These are phyloP conservation scores for Petrocephalus sullivani DNA, from an alignment of 2,797 vertebrate genomes.

Conservation along the genomic window DNA sequence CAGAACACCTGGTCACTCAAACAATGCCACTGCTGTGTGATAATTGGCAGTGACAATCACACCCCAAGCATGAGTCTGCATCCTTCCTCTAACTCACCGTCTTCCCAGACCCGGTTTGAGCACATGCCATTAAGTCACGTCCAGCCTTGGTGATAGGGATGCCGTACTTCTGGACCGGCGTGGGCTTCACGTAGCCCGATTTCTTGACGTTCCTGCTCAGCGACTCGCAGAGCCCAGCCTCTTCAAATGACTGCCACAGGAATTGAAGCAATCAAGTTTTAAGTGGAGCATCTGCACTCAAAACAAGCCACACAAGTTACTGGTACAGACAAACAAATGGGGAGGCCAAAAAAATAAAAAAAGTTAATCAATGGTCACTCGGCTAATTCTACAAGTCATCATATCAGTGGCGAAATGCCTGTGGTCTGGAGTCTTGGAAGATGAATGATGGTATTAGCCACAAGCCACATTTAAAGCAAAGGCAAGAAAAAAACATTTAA, in stretches of 20 bases:
- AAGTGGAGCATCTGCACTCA: background rate
- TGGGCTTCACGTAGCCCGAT: constrained; percentile 85
- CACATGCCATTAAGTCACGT: constrained; percentile 93
- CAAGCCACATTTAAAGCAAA: background rate
- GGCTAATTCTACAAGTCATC: background rate
- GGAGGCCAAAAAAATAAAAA: background rate
- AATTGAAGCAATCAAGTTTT: background rate
- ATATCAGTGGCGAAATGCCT: background rate
- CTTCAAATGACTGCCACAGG: constrained; percentile 72
- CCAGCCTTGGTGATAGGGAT: constrained; percentile 81
- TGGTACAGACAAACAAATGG: background rate
- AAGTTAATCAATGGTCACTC: background rate
- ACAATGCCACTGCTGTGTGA: background rate
- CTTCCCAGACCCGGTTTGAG: constrained; percentile 95
- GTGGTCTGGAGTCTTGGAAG: background rate
- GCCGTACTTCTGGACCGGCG: constrained; percentile 92
- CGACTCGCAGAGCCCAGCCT: constrained; percentile 72
- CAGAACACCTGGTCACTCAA: background rate
- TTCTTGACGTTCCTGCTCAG: constrained; percentile 72
- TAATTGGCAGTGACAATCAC: background rate
- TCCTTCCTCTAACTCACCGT: constrained; percentile 66
- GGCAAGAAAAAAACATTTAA: background rate
- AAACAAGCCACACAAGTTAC: background rate
- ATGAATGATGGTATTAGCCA: background rate
- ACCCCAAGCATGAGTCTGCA: background rate